Evolutionary conservation across 2,888 invertebrate species (phyloP).

Genomic region (Hydrotaea diabolus): DNA sequence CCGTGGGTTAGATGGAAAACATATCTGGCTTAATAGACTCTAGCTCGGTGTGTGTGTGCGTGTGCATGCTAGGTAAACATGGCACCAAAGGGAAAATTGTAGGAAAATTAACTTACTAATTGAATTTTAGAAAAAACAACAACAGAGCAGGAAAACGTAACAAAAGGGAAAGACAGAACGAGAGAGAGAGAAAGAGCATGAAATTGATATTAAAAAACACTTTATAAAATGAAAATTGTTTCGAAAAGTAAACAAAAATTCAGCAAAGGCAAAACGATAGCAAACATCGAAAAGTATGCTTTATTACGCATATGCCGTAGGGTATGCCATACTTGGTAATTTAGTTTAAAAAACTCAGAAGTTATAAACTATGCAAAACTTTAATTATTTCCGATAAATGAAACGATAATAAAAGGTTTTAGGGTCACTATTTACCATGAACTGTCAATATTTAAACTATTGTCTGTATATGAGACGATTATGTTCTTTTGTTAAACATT

Average conservation of each 20-base stretch:
- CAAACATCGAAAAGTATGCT: neutral
- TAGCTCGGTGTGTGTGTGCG: neutral
- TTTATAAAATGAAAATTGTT: conserved; percentile 27
- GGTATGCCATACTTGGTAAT: neutral
- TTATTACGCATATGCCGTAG: neutral
- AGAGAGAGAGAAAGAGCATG: too few relatives aligned
- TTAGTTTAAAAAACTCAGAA: too few relatives aligned
- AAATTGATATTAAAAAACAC: conserved; percentile 30
- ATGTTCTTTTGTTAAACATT: too few relatives aligned
- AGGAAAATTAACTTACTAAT: conserved; percentile 49
- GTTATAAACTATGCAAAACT: too few relatives aligned
- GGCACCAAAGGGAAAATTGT: neutral
- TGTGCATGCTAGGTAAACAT: neutral
- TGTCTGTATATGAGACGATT: too few relatives aligned
- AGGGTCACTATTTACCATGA: too few relatives aligned
- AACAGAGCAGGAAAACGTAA: neutral
- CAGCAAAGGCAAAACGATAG: neutral
- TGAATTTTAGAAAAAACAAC: conserved; percentile 46
- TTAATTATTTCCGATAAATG: too few relatives aligned
- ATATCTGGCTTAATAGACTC: conserved; percentile 33
- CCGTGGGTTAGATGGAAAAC: neutral
- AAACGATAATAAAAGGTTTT: too few relatives aligned
- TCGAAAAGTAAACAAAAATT: neutral
- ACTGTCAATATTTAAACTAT: too few relatives aligned
- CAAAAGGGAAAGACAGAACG: too few relatives aligned